These are phyloP conservation scores for Rhea americana DNA, from an alignment of 2,113 vertebrate genomes.

Conservation along the genomic window DNA sequence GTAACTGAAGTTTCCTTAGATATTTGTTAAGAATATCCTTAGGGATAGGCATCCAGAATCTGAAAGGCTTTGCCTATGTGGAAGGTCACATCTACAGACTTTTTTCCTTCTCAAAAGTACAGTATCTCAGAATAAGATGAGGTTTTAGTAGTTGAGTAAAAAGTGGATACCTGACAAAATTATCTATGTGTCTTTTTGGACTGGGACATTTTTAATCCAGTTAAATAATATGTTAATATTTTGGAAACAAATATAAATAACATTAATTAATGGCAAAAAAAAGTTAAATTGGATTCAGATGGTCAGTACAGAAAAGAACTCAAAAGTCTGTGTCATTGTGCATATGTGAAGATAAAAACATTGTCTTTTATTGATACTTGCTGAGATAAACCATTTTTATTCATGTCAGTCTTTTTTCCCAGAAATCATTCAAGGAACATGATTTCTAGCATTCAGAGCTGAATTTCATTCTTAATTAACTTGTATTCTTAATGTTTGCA, in stretches of 20 bases:
- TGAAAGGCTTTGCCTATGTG: not conserved
- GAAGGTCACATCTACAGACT: not conserved
- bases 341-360: not conserved
- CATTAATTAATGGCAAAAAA: not conserved
- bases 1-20: conserved; percentile 14
- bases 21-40: not conserved
- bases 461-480: not conserved
- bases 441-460: not conserved
- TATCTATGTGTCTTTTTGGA: not conserved
- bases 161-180: not conserved
- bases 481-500: not conserved
- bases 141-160: not conserved
- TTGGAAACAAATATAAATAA: not conserved
- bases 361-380: not conserved
- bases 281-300: not conserved
- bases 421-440: not conserved
- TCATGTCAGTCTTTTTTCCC: not conserved
- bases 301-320: not conserved
- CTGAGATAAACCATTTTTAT: not conserved
- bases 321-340: not conserved
- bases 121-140: not conserved
- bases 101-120: not conserved
- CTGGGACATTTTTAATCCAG: not conserved
- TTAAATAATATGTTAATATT: not conserved
- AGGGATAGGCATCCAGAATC: not conserved